Percentiles rank a stretch among this genome's conserved stretches.
These are phyloP conservation scores for Drosophila phalerata DNA, from an alignment of 2,888 invertebrate species.

Conservation along the genomic window DNA sequence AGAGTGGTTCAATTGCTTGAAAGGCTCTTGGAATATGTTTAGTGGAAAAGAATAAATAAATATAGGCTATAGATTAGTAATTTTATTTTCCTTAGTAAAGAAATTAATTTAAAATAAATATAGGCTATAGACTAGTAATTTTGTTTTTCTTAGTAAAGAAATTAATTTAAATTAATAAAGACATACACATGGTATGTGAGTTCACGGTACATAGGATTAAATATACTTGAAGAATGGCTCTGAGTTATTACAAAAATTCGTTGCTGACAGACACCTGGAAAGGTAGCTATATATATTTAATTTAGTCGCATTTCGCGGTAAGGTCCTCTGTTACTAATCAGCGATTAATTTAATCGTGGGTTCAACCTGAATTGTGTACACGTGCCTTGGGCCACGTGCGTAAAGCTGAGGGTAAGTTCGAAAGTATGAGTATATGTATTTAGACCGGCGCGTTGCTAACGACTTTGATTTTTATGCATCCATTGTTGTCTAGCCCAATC, in stretches of 20 bases:
- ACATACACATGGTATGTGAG: neutral
- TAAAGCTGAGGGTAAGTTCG: constrained; percentile 70
- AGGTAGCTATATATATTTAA: constrained; percentile 26
- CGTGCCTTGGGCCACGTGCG: constrained; percentile 82
- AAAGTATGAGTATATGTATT: constrained; percentile 52
- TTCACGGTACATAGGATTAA: neutral
- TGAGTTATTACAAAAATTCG: constrained; percentile 13
- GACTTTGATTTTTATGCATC: constrained; percentile 74
- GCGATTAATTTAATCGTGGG: constrained; percentile 85
- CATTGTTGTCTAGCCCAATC: constrained; percentile 73
- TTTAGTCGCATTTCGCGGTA: constrained; percentile 35
- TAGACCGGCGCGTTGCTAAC: constrained; percentile 70
- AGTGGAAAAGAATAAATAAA: too few species aligned
- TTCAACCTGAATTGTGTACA: constrained; percentile 85
- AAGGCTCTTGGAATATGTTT: neutral
- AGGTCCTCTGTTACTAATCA: constrained; percentile 84
- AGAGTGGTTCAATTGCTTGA: neutral
- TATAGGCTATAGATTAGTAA: neutral
- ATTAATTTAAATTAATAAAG: neutral
- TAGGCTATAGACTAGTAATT: neutral
- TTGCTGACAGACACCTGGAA: constrained; percentile 24
- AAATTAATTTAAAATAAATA: neutral
- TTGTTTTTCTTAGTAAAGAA: neutral
- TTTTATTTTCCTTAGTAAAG: neutral
- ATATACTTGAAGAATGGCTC: neutral